Percentiles rank a stretch among this genome's conserved stretches.
These are phyloP conservation scores for Drosophila quinaria DNA, from an alignment of 2,888 invertebrate genomes.

Conservation along the genomic window DNA sequence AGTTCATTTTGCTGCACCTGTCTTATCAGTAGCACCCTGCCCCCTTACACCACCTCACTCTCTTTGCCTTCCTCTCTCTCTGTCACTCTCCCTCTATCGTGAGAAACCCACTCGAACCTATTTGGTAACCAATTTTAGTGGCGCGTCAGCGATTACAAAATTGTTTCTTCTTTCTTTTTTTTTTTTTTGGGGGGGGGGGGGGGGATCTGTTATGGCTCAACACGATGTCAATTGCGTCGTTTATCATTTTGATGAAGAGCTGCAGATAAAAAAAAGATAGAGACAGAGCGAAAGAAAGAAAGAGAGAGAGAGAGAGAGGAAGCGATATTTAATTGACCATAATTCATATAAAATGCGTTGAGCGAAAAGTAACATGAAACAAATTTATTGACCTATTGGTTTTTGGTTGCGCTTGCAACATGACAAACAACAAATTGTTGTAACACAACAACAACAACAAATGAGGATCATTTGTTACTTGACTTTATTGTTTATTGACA, in stretches of 20 bases:
- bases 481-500: conserved; percentile 2
- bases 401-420: conserved; percentile 17
- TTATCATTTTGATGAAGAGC: conserved; percentile 36
- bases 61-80: too few relatives aligned
- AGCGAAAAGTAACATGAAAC: conserved; percentile 1
- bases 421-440: conserved; percentile 12
- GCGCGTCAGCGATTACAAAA: conserved; percentile 56
- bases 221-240: conserved; percentile 60
- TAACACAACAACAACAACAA: conserved; percentile 6
- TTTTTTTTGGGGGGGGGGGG: conserved; percentile 22
- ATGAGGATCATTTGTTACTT: conserved; percentile 9
- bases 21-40: conserved; percentile 43
- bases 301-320: not conserved
- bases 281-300: not conserved
- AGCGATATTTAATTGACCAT: conserved; percentile 7
- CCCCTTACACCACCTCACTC: not conserved
- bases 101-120: conserved; percentile 44
- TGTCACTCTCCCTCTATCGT: not conserved
- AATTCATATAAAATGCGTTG: conserved; percentile 1
- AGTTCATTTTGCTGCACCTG: conserved; percentile 49
- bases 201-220: conserved; percentile 40
- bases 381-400: conserved; percentile 25
- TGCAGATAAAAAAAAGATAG: conserved; percentile 1
- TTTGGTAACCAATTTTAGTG: conserved; percentile 55
- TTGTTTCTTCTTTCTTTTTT: conserved; percentile 22